Evolutionary conservation across 1,140 invertebrate species (phyloP).

Genomic region (Teleopsis dalmanni): DNA sequence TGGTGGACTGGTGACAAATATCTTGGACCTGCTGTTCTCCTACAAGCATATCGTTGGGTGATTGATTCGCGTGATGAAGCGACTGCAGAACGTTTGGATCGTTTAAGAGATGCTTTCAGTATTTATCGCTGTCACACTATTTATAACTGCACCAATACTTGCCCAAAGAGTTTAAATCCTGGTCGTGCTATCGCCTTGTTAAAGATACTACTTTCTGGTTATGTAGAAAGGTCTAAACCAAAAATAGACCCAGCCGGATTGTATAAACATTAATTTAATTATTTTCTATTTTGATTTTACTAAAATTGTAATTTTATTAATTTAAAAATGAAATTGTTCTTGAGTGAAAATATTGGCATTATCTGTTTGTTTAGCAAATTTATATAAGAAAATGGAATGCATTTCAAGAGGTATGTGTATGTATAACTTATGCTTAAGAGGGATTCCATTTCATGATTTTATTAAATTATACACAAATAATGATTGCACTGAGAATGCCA

Average conservation of each 20-base stretch:
- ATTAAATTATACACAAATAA: too few species aligned
- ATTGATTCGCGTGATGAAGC: constrained; percentile 91
- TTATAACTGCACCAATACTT: constrained; percentile 96
- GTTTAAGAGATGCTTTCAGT: constrained; percentile 80
- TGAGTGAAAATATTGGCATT: too few species aligned
- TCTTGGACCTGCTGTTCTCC: constrained; percentile 86
- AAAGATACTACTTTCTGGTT: constrained; percentile 56
- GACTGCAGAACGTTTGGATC: constrained; percentile 68
- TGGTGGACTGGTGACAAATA: constrained; percentile 98
- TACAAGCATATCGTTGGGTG: constrained; percentile 94
- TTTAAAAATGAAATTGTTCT: too few species aligned
- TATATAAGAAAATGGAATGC: too few species aligned
- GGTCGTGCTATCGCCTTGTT: constrained; percentile 90
- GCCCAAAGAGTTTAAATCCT: constrained; percentile 95
- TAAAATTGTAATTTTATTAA: too few species aligned
- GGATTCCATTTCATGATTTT: too few species aligned
- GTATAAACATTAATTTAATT: too few species aligned
- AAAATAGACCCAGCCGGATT: constrained; percentile 53
- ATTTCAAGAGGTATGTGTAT: too few species aligned
- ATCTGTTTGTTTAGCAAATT: too few species aligned
- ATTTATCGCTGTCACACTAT: constrained; percentile 91
- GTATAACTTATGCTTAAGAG: too few species aligned
- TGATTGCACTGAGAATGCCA: too few species aligned
- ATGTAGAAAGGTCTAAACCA: constrained; percentile 63
- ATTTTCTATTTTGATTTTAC: too few species aligned